phyloP scores from a whole-genome alignment of 2,888 invertebrate species.

The Matsumyia berberina region DNA sequence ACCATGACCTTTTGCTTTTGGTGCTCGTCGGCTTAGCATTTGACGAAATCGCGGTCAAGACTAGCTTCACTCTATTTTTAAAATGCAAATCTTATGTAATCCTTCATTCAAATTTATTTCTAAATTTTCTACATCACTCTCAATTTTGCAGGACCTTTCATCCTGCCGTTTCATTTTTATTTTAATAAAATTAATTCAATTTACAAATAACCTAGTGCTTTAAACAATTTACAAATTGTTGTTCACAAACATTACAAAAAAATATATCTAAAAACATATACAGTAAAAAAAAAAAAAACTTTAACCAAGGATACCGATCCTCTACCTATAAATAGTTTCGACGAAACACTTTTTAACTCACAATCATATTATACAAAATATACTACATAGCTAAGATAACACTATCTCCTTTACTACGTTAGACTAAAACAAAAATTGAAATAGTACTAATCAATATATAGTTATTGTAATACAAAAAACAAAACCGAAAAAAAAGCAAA shows the following conservation, averaged over 20 bases:
- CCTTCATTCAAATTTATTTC: no score
- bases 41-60: no score
- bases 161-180: neutral
- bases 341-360: conserved; percentile 67
- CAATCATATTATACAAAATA: conserved; percentile 66
- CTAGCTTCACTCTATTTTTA: no score
- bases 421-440: conserved; percentile 27
- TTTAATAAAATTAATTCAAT: conserved; percentile 37
- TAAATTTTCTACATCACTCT: no score
- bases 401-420: conserved; percentile 43
- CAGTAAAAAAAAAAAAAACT: conserved; percentile 17
- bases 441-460: conserved; percentile 46
- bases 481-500: conserved; percentile 47
- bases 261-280: conserved; percentile 22
- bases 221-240: conserved; percentile 74
- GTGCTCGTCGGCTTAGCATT: no score
- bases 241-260: conserved; percentile 30
- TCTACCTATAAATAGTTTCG: conserved; percentile 58
- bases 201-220: conserved; percentile 66
- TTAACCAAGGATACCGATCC: conserved; percentile 43
- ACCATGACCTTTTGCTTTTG: no score
- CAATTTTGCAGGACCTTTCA: no score
- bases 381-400: conserved; percentile 25
- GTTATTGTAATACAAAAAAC: conserved; percentile 48
- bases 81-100: no score